Evolutionary conservation across 2,888 invertebrate species (phyloP), one percentile per base, ranked within the genome.

Genomic region (Hermaeophaga mercurialis): DNA sequence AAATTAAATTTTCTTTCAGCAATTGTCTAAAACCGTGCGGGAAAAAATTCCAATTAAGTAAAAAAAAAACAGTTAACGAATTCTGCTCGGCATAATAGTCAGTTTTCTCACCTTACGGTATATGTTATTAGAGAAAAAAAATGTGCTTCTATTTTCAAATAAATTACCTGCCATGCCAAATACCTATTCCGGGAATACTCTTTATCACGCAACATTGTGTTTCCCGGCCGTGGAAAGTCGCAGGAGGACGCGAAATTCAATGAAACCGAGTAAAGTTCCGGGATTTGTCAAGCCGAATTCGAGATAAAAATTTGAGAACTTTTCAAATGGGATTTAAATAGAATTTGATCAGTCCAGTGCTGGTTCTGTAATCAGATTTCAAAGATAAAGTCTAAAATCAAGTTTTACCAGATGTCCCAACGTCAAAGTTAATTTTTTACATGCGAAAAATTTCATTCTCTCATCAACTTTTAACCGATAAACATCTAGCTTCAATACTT

Each of bases 81-180:
- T 18, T 28, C 19, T 43, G 26, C 26, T 44, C 44, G 43, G 33
- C 17, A 36, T 56, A 43, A 56, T 50, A 15, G 38, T 28, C n/a
- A 15, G 28, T 36, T 26, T 53, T 57, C 48, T 54, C 45, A 53
- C 58, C 52, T 56, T 44, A 19, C 38, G 7, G 39, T 19, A 17
- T 44, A 31, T 54, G 28, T 57, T 54, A 57, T 57, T 57, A 54
- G n/a, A 41, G 15, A 14, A 22, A 34, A 33, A 58, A 56, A 58
- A 49, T 31, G 28, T 17, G 52, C 48, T 49, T 39, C 38, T 44
- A 49, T 54, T 54, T 45, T 49, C 47, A 54, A 58, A 48, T 58
- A 58, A 54, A 58, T 49, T 44, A 54, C 54, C 54, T 58, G 36
- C 34, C 58, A 49, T 58, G 58, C 44, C 58, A 54, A 58, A 58